phyloP scores from a whole-genome alignment of 2,113 vertebrate genomes.

The Chaetorhynchus papuensis region DNA sequence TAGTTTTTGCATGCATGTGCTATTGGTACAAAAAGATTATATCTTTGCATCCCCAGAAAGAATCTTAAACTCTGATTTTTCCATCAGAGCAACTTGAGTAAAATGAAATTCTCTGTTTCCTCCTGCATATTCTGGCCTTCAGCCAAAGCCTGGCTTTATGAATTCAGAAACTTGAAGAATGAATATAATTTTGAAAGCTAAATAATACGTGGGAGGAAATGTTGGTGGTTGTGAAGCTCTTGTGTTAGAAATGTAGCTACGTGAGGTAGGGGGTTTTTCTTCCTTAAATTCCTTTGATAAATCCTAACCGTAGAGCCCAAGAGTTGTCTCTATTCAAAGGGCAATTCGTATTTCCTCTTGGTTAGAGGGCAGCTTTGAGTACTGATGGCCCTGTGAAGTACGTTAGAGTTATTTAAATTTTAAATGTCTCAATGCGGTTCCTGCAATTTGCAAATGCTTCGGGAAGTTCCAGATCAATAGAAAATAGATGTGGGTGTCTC shows the following conservation, averaged over 20 bases:
- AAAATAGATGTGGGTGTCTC: background rate
- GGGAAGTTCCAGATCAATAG: background rate
- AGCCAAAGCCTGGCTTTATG: background rate
- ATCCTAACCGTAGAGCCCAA: background rate
- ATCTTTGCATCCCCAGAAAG: background rate
- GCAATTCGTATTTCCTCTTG: background rate
- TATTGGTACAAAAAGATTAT: background rate
- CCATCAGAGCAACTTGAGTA: background rate
- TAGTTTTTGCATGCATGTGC: background rate
- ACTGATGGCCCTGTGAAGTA: background rate
- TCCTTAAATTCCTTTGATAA: background rate
- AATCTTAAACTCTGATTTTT: background rate
- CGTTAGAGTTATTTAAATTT: background rate
- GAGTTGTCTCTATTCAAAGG: background rate
- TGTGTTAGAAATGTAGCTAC: background rate
- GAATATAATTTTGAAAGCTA: background rate
- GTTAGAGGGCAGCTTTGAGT: background rate
- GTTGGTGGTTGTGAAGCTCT: background rate
- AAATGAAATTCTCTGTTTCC: background rate
- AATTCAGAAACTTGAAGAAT: background rate
- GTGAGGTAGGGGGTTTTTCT: background rate
- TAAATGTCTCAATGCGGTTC: background rate
- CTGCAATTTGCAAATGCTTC: background rate
- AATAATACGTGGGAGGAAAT: background rate
- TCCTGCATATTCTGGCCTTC: background rate